Conservation (phyloP, 2,113 vertebrate genomes). For the Austrofundulus limnaeus region DNA sequence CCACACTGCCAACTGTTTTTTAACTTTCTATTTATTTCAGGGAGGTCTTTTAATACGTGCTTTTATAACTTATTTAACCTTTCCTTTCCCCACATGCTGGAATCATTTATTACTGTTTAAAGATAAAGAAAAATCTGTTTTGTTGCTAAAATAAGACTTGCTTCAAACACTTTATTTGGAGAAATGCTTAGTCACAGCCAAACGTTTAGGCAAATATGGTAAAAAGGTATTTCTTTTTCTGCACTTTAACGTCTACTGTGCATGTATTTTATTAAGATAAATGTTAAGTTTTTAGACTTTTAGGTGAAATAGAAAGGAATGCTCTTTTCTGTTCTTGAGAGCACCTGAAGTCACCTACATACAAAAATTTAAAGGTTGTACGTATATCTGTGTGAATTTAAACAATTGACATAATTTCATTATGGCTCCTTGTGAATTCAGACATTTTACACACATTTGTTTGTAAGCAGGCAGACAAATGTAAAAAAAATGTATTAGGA, state of each 20-base stretch:
- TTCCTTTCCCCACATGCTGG: not conserved
- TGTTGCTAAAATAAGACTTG: not conserved
- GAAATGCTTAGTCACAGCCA: constrained; percentile 5
- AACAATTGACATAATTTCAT: constrained; percentile 19
- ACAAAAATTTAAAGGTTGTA: constrained; percentile 10
- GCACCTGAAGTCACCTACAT: not conserved
- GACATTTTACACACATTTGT: constrained; percentile 1
- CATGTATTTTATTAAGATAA: not conserved
- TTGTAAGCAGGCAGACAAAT: constrained; percentile 5
- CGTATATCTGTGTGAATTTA: constrained; percentile 10
- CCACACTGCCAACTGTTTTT: too few species aligned
- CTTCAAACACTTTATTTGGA: not conserved
- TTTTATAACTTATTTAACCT: not conserved
- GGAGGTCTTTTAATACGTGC: too few species aligned
- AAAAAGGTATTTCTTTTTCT: constrained; percentile 8
- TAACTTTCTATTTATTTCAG: too few species aligned
- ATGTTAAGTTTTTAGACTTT: not conserved
- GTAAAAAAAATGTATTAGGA: not conserved
- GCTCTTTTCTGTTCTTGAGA: not conserved
- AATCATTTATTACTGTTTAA: not conserved
- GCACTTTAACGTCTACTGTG: not conserved
- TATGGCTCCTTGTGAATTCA: constrained; percentile 13
- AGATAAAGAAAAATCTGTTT: constrained; percentile 16
- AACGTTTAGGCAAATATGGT: constrained; percentile 2
- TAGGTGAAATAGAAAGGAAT: too few species aligned